phyloP scores from a whole-genome alignment of 2,888 invertebrate genomes.

The Anoplius nigerrimus region DNA sequence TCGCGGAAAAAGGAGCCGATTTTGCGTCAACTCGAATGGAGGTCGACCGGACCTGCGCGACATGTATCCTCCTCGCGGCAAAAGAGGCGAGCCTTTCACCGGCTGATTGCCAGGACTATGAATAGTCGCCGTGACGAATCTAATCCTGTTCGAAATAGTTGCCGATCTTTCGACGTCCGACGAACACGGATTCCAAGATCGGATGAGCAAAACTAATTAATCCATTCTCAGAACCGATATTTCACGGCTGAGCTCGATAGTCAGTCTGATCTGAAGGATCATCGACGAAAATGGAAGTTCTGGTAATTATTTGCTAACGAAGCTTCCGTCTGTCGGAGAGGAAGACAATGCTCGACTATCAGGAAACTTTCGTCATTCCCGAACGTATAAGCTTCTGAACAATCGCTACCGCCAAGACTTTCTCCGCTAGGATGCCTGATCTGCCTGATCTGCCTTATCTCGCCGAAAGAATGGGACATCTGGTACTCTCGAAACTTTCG shows the following conservation, averaged over 20 bases:
- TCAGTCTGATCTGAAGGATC: too few species aligned
- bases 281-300: too few species aligned
- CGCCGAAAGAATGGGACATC: conserved; percentile 5
- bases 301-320: background rate
- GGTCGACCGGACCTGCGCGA: conserved; percentile 18
- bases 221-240: too few species aligned
- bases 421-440: conserved; percentile 2
- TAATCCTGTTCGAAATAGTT: background rate
- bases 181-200: too few species aligned
- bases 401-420: background rate
- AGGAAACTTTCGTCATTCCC: background rate
- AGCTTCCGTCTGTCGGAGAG: too few species aligned
- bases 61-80: background rate
- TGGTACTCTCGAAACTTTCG: conserved; percentile 1
- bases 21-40: conserved; percentile 21
- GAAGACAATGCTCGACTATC: background rate
- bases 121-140: conserved; percentile 14
- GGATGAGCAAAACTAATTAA: too few species aligned
- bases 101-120: background rate
- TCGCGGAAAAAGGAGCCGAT: conserved; percentile 4
- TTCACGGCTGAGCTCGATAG: too few species aligned
- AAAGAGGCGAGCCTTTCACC: conserved; percentile 24
- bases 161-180: too few species aligned
- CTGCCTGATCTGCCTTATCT: background rate
- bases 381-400: too few species aligned